Evolutionary conservation across 1,140 invertebrate genomes (phyloP).

Genomic region (Camponotus floridanus): DNA sequence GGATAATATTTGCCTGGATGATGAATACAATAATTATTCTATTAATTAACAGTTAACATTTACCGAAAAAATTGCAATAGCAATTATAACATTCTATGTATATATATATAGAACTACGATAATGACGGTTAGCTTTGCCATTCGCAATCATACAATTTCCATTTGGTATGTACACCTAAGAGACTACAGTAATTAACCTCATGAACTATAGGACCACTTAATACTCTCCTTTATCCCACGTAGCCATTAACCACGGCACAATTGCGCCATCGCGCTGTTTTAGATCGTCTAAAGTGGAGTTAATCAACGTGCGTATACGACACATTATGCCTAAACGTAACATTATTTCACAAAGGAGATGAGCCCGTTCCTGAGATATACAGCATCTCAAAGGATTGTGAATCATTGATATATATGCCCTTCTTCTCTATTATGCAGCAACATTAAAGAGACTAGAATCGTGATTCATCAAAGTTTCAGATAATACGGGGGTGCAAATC

Average conservation of each 20-base stretch:
- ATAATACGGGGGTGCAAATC: conserved; percentile 19
- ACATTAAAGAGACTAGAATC: conserved; percentile 39
- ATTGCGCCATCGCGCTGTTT: conserved; percentile 49
- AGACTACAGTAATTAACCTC: conserved; percentile 51
- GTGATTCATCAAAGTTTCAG: conserved; percentile 3
- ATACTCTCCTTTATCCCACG: conserved; percentile 47
- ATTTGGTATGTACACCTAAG: conserved; percentile 14
- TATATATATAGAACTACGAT: background rate
- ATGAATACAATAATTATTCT: conserved; percentile 4
- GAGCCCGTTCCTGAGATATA: background rate
- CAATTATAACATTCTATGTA: background rate
- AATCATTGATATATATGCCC: conserved; percentile 19
- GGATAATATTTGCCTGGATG: background rate
- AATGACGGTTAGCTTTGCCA: background rate
- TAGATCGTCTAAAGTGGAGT: background rate
- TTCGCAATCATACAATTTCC: conserved; percentile 5
- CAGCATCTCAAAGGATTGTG: conserved; percentile 30
- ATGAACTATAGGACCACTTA: conserved; percentile 12
- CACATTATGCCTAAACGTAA: conserved; percentile 42
- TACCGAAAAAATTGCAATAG: background rate
- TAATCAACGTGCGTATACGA: conserved; percentile 58
- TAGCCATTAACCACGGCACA: conserved; percentile 55
- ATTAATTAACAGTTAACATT: conserved; percentile 4
- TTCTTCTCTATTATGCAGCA: background rate
- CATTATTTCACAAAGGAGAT: conserved; percentile 45